Conservation (phyloP, 2,113 vertebrate species). For the Anthoscopus minutus region DNA sequence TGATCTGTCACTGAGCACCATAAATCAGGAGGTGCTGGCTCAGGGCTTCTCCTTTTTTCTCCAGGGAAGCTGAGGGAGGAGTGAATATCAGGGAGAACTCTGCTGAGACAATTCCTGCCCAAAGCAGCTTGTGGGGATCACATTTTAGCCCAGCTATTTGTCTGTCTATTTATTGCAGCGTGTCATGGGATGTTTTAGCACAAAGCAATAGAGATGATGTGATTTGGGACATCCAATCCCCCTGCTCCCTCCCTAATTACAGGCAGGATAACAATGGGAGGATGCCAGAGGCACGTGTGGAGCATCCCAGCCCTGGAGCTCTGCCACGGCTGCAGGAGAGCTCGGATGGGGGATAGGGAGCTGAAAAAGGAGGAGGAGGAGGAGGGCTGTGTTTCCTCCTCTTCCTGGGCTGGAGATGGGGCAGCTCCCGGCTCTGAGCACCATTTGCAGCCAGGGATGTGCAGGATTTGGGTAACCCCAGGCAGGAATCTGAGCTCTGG, state of each 20-base stretch:
- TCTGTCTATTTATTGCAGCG: conserved; percentile 34
- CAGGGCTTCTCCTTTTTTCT: background rate
- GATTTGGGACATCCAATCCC: conserved; percentile 44
- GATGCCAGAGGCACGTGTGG: conserved; percentile 61
- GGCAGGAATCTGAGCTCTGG: background rate
- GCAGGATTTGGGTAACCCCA: no score
- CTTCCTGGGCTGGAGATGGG: background rate
- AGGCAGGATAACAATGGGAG: background rate
- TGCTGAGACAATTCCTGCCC: background rate
- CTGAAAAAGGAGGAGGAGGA: background rate
- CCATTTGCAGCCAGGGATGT: accelerated
- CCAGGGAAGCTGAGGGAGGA: background rate
- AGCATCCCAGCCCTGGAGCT: conserved; percentile 8
- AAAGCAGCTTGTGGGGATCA: background rate
- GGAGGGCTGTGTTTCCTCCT: background rate
- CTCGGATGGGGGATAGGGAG: background rate
- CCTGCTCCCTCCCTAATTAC: background rate
- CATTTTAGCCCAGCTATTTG: background rate
- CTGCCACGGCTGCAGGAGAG: background rate
- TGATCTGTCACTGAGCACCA: background rate
- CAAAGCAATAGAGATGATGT: conserved; percentile 25
- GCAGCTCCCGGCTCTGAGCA: background rate
- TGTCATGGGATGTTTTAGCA: conserved; percentile 21
- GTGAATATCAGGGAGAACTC: background rate
- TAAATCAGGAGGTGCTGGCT: background rate